phyloP scores from a whole-genome alignment of 1,140 invertebrate species.

The Plutomurus gul region DNA sequence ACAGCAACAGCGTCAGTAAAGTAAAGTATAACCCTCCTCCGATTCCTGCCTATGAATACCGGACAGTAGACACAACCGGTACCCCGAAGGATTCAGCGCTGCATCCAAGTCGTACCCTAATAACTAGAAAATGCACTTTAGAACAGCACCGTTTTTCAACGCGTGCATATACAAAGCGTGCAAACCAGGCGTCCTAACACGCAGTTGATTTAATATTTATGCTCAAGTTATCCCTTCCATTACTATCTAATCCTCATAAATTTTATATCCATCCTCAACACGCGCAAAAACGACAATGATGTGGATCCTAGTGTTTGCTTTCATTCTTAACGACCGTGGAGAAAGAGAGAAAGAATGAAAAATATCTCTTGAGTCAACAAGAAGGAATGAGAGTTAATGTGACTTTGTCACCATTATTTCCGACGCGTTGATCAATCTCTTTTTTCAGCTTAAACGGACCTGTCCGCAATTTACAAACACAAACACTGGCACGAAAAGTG shows the following conservation, averaged over 20 bases:
- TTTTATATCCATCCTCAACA: slow-evolving; percentile 30
- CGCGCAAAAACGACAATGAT: not conserved
- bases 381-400: not conserved
- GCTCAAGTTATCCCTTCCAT: slow-evolving; percentile 12
- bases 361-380: slow-evolving; percentile 7
- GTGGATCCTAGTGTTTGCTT: not conserved
- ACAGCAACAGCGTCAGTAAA: too few relatives aligned
- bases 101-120: too few relatives aligned
- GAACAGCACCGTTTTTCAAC: too few relatives aligned
- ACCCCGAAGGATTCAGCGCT: too few relatives aligned
- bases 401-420: not conserved
- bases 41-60: too few relatives aligned
- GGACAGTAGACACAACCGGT: too few relatives aligned
- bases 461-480: not conserved
- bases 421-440: not conserved
- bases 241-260: slow-evolving; percentile 30
- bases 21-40: too few relatives aligned
- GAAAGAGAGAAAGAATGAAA: not conserved
- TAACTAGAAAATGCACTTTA: too few relatives aligned
- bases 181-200: too few relatives aligned
- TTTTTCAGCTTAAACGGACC: not conserved
- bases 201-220: slow-evolving; percentile 32
- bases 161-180: too few relatives aligned
- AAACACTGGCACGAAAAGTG: not conserved
- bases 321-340: not conserved